A percentile compares a stretch with the other conserved stretches of the same genome.
Conservation (phyloP, 2,113 vertebrate genomes). For the Eupsittula cactorum region DNA sequence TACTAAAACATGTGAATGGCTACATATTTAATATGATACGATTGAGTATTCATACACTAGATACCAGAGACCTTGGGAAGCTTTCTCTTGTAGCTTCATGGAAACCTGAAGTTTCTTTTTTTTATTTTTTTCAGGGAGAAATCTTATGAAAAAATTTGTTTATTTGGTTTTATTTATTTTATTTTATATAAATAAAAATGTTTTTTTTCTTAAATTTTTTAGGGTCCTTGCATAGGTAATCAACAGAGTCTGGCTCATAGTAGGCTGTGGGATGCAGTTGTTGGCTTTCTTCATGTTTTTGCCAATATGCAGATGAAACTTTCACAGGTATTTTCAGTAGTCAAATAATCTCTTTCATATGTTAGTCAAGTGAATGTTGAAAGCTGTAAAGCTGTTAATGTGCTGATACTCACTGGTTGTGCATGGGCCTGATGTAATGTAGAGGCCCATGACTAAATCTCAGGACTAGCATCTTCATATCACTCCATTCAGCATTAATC, state of each 20-base stretch:
- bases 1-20: not conserved
- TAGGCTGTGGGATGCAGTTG: slow-evolving; percentile 95
- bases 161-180: not conserved
- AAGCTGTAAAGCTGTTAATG: not conserved
- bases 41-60: not conserved
- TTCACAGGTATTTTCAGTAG: slow-evolving; percentile 86
- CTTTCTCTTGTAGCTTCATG: not conserved
- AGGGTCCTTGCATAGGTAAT: slow-evolving; percentile 96
- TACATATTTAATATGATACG: not conserved
- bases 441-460: not conserved
- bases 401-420: not conserved
- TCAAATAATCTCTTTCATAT: slow-evolving; percentile 29
- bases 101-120: not conserved
- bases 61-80: not conserved
- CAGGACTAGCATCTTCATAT: not conserved
- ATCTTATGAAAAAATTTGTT: not conserved
- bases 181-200: not conserved
- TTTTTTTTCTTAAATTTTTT: not conserved
- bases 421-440: not conserved
- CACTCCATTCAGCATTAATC: not conserved
- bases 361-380: not conserved
- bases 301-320: slow-evolving; percentile 99
- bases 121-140: not conserved
- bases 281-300: slow-evolving; percentile 97
- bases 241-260: slow-evolving; percentile 98